A percentile compares a stretch with the other conserved stretches of the same genome.
phyloP scores from a whole-genome alignment of 2,113 vertebrate genomes.

The Hemichromis elongatus region DNA sequence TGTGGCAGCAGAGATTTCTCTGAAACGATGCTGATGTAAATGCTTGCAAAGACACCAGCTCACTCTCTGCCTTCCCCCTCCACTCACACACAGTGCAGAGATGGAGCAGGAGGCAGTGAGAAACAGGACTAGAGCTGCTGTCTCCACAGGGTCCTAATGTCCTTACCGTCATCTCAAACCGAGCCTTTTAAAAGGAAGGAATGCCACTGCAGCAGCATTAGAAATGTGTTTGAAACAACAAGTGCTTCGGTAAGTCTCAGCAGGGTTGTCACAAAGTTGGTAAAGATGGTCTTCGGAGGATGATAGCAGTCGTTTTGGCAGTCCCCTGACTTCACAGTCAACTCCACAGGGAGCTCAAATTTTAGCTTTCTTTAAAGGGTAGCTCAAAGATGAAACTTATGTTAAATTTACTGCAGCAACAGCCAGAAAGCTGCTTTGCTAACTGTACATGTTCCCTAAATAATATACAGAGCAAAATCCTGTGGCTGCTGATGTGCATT shows the following conservation, averaged over 20 bases:
- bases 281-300: background rate
- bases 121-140: constrained; percentile 35
- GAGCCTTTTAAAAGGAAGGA: background rate
- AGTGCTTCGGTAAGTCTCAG: background rate
- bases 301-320: background rate
- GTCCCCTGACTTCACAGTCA: background rate
- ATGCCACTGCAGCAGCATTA: background rate
- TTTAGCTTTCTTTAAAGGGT: background rate
- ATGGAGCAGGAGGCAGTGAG: constrained; percentile 67
- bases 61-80: constrained; percentile 38
- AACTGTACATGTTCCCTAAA: background rate
- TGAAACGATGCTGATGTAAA: constrained; percentile 52
- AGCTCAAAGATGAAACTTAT: background rate
- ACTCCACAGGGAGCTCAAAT: background rate
- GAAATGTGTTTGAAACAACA: background rate
- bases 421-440: background rate
- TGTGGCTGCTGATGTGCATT: background rate
- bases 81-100: constrained; percentile 73
- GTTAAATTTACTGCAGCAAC: background rate
- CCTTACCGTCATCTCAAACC: background rate
- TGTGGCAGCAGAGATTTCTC: constrained; percentile 34
- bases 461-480: background rate
- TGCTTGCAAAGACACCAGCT: constrained; percentile 54
- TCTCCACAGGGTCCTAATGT: constrained; percentile 73
- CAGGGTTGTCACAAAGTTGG: background rate